Evolutionary conservation across 2,888 invertebrate species (phyloP), one percentile per base, ranked within the genome.

Genomic region (Trichopria drosophilae): DNA sequence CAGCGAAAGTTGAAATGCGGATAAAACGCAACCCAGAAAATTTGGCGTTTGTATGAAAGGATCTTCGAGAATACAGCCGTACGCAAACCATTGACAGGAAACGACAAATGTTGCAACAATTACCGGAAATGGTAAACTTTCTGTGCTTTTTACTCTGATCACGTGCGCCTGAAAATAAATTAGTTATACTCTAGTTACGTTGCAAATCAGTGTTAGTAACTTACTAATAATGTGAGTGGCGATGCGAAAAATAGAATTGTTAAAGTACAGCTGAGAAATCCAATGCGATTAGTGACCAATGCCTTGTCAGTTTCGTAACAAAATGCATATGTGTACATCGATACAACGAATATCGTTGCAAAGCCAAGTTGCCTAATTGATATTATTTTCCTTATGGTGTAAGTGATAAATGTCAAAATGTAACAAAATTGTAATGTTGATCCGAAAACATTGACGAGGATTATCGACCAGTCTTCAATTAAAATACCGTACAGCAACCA

Each of bases 91-190:
- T 62, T 91, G 84, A 18, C 84, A 75, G 6, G 89, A 88, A 5
- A 92, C 90, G 42, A 91, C 76, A 71, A 93, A 88, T 26, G 90
- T 88, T 70, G 88, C 85, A 31, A 88, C 75, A 71, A 94, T 93
- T 67, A 95, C 81, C 4, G 91, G 89, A 71, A 93, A 89, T 20
- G 95, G 94, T 64, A 96, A 80, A 71, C 87, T 88, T 65, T 93
- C 92, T 0, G 92, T 86, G 71, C 83, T 90, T 73, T 86, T 88
- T 5, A 85, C 82, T 72, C 80, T 82, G 44, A 94, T 79, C 4
- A 96, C 93, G 77, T 93, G 86, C 24, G 77, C 74, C 83, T 83
- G 69, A 20, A 64, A 64, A 55, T 39, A 34, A 37, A 9, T 34
- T 3, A 10, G 41, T 28, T 31, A 40, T 16, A 10, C 32, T 19